A percentile compares a stretch with the other conserved stretches of the same genome.
These are phyloP conservation scores for Cephonodes hylas DNA, from an alignment of 2,888 invertebrate species.

Conservation along the genomic window DNA sequence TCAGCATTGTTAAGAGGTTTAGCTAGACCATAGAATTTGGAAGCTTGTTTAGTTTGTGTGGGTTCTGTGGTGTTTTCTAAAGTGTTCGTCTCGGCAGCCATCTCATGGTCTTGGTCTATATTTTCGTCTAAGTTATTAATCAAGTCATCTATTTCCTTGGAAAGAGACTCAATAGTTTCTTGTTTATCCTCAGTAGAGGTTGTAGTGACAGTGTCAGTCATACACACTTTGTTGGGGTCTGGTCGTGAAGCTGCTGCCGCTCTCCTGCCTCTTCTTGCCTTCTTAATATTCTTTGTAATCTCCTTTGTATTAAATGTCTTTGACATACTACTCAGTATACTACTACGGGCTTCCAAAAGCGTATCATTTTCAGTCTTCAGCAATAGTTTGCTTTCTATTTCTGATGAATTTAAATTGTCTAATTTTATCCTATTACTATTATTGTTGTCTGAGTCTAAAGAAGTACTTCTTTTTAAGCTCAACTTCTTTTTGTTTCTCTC, in stretches of 20 bases:
- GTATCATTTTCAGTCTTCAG: slow-evolving; percentile 83
- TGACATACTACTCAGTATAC: slow-evolving; percentile 79
- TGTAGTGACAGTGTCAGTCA: slow-evolving; percentile 43
- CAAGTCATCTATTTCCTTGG: slow-evolving; percentile 74
- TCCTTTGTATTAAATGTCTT: slow-evolving; percentile 78
- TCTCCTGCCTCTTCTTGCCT: slow-evolving; percentile 71
- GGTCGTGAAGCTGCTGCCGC: slow-evolving; percentile 54
- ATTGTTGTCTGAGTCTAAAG: slow-evolving; percentile 79
- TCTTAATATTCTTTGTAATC: slow-evolving; percentile 72
- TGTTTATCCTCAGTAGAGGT: slow-evolving; percentile 58
- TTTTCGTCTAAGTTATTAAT: slow-evolving; percentile 71
- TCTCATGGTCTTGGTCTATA: slow-evolving; percentile 60
- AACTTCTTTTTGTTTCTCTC: slow-evolving; percentile 66
- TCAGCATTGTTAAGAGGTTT: slow-evolving; percentile 62
- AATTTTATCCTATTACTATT: slow-evolving; percentile 77
- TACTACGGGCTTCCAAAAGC: slow-evolving; percentile 75
- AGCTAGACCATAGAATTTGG: slow-evolving; percentile 64
- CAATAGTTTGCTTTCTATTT: slow-evolving; percentile 81
- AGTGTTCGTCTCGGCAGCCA: slow-evolving; percentile 25
- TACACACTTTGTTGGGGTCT: slow-evolving; percentile 20
- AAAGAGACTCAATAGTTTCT: slow-evolving; percentile 69
- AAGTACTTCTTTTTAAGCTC: slow-evolving; percentile 79
- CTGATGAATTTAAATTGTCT: slow-evolving; percentile 72
- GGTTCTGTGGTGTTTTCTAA: slow-evolving; percentile 35
- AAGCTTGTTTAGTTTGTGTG: slow-evolving; percentile 55